Base-by-base conservation (phyloP, 64 coral and sea anemone species). In the Astreopora myriophthalma region DNA sequence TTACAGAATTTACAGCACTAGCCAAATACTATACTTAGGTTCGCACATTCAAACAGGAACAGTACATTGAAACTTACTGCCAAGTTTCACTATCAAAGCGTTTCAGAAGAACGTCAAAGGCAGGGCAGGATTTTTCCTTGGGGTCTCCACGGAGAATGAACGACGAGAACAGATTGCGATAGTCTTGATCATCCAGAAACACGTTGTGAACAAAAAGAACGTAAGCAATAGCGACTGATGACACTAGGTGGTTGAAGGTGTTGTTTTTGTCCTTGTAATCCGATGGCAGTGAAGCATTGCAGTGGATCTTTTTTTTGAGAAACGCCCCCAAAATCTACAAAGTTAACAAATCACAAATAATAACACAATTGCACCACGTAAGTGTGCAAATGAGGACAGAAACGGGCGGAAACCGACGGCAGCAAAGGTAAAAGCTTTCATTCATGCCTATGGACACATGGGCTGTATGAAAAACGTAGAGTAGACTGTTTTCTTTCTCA, bases 41-140 rank as follows among this genome's bases (percentile, higher is more conserved):
- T 42, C 46, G 24, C 24, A 42, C 20, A 52, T 19, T 13, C 22
- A 25, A 5, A 70, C 12, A 71, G 24, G 4, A 20, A 44, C 34
- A 13, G 0, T 38, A 80, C 48, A 35, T 64, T 64, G 23, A 3
- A 52, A 91, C 76, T 71, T 83, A 91, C 89, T 2, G 12, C 89
- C 64, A 91, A 7, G 31, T 5, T 6, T n/a, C 48, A 13, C 2
- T 0, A 8, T 62, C 37, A 36, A 91, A 91, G 22, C 60, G 63
- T 2, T 13, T 17, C 2, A 52, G 24, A 36, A 91, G 69, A 14
- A 34, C 71, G 2, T 80, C 42, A 83, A 91, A 51, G 20, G 46
- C 64, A 12, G 63, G 40, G 51, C 89, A 91, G 22, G 17, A 30
- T 31, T 73, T 84, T 2, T 25, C 20, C 39, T 62, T 23, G 14